phyloP scores from a whole-genome alignment of 2,888 invertebrate genomes.

The Drosophila atripex region DNA sequence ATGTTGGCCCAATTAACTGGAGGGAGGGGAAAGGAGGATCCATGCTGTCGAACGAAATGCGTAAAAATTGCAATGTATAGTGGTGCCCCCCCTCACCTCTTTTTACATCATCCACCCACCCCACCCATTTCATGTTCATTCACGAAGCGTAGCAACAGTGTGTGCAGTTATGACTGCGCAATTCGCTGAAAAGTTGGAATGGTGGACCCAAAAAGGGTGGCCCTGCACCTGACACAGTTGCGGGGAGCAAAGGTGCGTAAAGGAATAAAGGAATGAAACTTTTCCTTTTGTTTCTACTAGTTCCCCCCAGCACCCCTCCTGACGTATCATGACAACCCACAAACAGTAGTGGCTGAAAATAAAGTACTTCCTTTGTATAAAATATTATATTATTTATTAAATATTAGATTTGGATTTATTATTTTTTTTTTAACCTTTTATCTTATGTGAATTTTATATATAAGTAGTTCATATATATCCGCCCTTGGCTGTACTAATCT shows the following conservation, averaged over 20 bases:
- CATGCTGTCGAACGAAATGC: conserved; percentile 37
- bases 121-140: conserved; percentile 34
- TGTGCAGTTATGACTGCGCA: conserved; percentile 47
- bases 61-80: conserved; percentile 37
- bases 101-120: background rate
- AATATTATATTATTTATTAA: too few species aligned
- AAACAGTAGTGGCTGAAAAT: background rate
- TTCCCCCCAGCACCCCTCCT: background rate
- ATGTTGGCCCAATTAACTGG: conserved; percentile 51
- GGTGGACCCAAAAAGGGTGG: background rate
- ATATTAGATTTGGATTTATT: too few species aligned
- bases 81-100: background rate
- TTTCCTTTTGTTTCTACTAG: conserved; percentile 19
- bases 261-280: conserved; percentile 25
- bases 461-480: too few species aligned
- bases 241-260: conserved; percentile 15
- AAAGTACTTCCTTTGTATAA: too few species aligned
- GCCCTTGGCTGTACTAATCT: too few species aligned
- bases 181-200: conserved; percentile 12
- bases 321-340: too few species aligned
- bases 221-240: conserved; percentile 39
- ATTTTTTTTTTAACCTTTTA: too few species aligned
- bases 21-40: conserved; percentile 5
- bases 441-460: too few species aligned
- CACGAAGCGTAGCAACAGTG: conserved; percentile 41